phyloP scores from a whole-genome alignment of 2,888 invertebrate genomes.

The Escarpia spicata region DNA sequence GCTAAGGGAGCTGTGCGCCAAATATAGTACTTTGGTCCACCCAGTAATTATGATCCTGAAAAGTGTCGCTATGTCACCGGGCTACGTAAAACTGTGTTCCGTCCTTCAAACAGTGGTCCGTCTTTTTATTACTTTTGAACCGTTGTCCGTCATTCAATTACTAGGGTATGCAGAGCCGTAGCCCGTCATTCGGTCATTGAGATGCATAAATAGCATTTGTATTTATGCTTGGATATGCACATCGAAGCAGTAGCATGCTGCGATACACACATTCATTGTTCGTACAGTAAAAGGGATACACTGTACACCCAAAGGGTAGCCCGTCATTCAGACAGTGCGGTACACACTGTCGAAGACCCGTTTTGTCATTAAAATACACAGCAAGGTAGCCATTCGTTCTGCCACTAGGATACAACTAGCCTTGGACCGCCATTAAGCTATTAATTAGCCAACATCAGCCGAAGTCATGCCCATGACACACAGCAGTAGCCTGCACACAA shows the following conservation, averaged over 20 bases:
- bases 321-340: too few relatives aligned
- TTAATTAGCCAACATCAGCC: neutral
- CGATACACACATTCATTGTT: too few relatives aligned
- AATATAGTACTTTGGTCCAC: neutral
- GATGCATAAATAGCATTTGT: too few relatives aligned
- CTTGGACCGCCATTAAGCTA: neutral
- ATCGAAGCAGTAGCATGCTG: too few relatives aligned
- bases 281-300: too few relatives aligned
- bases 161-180: neutral
- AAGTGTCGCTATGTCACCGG: neutral
- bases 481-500: neutral
- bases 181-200: neutral
- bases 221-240: too few relatives aligned
- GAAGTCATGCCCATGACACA: neutral
- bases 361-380: too few relatives aligned
- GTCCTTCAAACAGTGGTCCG: neutral
- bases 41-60: neutral
- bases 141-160: neutral
- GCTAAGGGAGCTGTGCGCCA: too few relatives aligned
- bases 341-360: too few relatives aligned
- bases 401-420: neutral
- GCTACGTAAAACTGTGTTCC: too few relatives aligned
- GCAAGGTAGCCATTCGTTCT: neutral
- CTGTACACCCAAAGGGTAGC: too few relatives aligned
- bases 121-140: neutral